A percentile compares a stretch with the other conserved stretches of the same genome.
phyloP scores from a whole-genome alignment of 37 sponge, comb jelly and placozoan species.

The Oscarella lobularis region DNA sequence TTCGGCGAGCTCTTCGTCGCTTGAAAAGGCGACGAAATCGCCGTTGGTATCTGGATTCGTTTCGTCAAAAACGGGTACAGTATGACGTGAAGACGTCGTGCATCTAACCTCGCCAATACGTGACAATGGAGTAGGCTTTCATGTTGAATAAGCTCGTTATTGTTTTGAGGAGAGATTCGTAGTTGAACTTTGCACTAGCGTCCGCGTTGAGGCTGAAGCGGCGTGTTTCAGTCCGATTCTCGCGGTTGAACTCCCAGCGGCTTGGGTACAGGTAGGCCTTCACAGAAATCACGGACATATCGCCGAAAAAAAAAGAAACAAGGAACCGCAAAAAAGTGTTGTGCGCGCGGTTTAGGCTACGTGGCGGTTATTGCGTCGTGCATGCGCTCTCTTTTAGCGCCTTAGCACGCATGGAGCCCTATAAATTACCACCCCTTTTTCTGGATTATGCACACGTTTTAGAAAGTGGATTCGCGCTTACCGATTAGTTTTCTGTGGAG shows the following conservation, averaged over 20 bases:
- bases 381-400: too few relatives aligned
- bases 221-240: conserved; percentile 36
- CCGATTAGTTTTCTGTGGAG: too few relatives aligned
- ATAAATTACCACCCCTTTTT: too few relatives aligned
- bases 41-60: conserved; percentile 46
- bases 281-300: conserved; percentile 24
- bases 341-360: too few relatives aligned
- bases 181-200: conserved; percentile 42
- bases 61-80: too few relatives aligned
- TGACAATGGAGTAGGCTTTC: conserved; percentile 6
- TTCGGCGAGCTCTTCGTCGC: conserved; percentile 56
- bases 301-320: background rate
- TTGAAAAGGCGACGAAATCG: conserved; percentile 41
- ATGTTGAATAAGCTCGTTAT: conserved; percentile 28
- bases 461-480: too few relatives aligned
- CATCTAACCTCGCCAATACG: conserved; percentile 33
- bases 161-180: conserved; percentile 48
- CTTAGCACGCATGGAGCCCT: too few relatives aligned
- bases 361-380: too few relatives aligned
- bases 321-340: too few relatives aligned
- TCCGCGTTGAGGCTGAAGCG: conserved; percentile 61
- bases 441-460: too few relatives aligned
- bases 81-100: too few relatives aligned
- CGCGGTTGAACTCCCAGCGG: conserved; percentile 15
- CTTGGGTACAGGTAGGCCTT: conserved; percentile 31